Conservation (phyloP, 2,888 invertebrate genomes). For the Chloroclysta siterata region DNA sequence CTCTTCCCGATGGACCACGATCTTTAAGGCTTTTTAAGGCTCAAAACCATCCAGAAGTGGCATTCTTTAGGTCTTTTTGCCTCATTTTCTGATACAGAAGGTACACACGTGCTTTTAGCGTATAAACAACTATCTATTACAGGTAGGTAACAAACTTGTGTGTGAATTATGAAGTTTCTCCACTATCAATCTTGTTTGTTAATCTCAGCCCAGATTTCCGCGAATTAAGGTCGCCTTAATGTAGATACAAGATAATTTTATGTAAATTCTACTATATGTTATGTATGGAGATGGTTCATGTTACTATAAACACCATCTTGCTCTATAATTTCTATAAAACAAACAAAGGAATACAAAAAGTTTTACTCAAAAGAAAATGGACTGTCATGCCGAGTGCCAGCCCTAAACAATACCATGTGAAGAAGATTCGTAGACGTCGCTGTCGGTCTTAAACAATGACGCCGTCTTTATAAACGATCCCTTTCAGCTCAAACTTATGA, state of each 20-base stretch:
- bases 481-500: slow-evolving; percentile 55
- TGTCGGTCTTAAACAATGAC: slow-evolving; percentile 55
- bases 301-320: neutral
- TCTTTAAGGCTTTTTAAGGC: too few species aligned
- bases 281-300: neutral
- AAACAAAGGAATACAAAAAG: slow-evolving; percentile 10
- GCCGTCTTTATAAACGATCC: slow-evolving; percentile 56
- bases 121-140: too few species aligned
- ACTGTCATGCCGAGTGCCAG: slow-evolving; percentile 25
- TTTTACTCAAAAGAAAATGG: slow-evolving; percentile 10
- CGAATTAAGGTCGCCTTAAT: neutral
- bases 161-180: neutral
- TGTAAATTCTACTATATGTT: neutral
- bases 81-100: too few species aligned
- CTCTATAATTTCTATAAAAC: neutral
- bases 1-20: too few species aligned
- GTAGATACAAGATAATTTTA: neutral
- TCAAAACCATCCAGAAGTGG: too few species aligned
- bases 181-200: neutral
- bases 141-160: neutral
- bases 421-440: slow-evolving; percentile 28
- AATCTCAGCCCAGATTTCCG: neutral
- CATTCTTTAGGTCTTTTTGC: too few species aligned
- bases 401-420: slow-evolving; percentile 42
- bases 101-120: too few species aligned